Conservation (phyloP, 2,888 invertebrate species). For the Metalampra italica region DNA sequence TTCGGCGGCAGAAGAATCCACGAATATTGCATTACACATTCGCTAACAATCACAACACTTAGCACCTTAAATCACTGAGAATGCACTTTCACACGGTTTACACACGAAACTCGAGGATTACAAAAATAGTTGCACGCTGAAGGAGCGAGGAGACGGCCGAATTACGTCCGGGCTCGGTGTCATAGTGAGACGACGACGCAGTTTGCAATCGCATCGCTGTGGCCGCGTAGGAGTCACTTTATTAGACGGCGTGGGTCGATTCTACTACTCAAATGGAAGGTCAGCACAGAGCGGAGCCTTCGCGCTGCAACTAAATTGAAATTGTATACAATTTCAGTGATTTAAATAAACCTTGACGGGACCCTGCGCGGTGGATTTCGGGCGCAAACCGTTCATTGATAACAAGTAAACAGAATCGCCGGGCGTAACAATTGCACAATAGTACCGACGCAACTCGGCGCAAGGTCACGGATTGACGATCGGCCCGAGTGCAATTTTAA, state of each 20-base stretch:
- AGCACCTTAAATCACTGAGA: neutral
- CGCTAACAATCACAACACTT: conserved; percentile 25
- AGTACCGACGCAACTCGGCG: conserved; percentile 34
- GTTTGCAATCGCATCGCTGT: conserved; percentile 28
- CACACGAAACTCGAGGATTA: conserved; percentile 11
- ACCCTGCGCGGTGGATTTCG: conserved; percentile 30
- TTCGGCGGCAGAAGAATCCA: conserved; percentile 14
- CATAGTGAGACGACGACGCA: conserved; percentile 43
- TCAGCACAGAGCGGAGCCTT: conserved; percentile 51
- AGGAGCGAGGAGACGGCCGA: conserved; percentile 21
- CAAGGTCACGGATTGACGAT: conserved; percentile 51
- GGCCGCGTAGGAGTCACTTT: conserved; percentile 66
- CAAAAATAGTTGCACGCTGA: conserved; percentile 13
- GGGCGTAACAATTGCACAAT: conserved; percentile 49
- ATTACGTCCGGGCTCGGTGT: conserved; percentile 42
- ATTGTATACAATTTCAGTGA: conserved; percentile 40
- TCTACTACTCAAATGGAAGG: conserved; percentile 56
- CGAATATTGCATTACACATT: conserved; percentile 7
- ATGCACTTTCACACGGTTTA: conserved; percentile 3
- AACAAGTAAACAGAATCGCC: conserved; percentile 58
- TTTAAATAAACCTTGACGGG: conserved; percentile 32
- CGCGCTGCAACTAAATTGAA: conserved; percentile 27
- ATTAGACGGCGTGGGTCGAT: conserved; percentile 67
- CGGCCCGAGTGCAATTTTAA: conserved; percentile 38
- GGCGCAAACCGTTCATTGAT: conserved; percentile 31